These are phyloP conservation scores for Astreopora myriophthalma DNA, from an alignment of 64 coral and sea anemone species.

Conservation along the genomic window DNA sequence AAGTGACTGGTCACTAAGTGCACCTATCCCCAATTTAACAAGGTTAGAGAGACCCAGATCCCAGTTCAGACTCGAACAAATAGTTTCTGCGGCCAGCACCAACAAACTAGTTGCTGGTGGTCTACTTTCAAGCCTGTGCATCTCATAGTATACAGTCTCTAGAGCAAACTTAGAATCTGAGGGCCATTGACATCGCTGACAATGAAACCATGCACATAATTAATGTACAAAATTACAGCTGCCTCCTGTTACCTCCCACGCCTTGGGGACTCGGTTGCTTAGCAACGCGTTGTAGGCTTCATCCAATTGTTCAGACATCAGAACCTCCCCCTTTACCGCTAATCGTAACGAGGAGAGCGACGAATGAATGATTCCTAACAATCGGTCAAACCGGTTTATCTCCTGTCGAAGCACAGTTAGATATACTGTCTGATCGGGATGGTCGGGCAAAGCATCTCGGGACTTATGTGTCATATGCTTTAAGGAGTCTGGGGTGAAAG, in stretches of 20 bases:
- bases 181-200: not conserved
- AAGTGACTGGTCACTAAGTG: too few species aligned
- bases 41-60: too few species aligned
- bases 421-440: slow-evolving; percentile 56
- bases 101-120: too few species aligned
- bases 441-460: not conserved
- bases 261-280: slow-evolving; percentile 74
- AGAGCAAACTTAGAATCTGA: too few species aligned
- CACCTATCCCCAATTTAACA: too few species aligned
- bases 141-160: too few species aligned
- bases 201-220: not conserved
- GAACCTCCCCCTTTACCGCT: slow-evolving; percentile 78
- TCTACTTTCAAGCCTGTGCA: too few species aligned
- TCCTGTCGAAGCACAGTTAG: slow-evolving; percentile 79
- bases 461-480: not conserved
- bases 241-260: slow-evolving; percentile 79
- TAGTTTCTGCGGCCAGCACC: too few species aligned
- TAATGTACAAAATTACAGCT: not conserved
- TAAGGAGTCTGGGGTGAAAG: slow-evolving; percentile 43
- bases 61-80: too few species aligned
- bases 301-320: slow-evolving; percentile 87
- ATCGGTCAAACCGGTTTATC: slow-evolving; percentile 75
- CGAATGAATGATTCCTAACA: slow-evolving; percentile 75
- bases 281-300: slow-evolving; percentile 85
- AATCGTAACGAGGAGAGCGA: slow-evolving; percentile 73